phyloP scores from a whole-genome alignment of 2,113 vertebrate species.

The Oplegnathus fasciatus region DNA sequence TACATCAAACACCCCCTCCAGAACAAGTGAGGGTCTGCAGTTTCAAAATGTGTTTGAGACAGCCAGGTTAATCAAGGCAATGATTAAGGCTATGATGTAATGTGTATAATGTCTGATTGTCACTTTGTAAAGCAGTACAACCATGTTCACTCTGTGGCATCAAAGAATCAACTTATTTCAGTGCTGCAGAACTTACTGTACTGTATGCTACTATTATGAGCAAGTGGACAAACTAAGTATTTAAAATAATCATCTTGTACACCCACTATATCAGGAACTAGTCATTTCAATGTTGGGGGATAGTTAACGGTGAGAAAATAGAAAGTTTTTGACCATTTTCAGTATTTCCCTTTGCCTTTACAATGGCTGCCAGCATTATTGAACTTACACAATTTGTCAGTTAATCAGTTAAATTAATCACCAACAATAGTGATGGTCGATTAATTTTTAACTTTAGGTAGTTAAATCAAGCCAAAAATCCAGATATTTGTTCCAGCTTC shows the following conservation, averaged over 20 bases:
- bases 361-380: neutral
- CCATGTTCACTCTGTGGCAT: neutral
- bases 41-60: neutral
- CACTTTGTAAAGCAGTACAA: neutral
- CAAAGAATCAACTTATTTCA: neutral
- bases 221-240: neutral
- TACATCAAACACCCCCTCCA: constrained; percentile 99
- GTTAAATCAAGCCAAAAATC: neutral
- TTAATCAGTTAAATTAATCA: neutral
- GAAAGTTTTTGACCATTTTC: neutral
- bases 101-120: neutral
- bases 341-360: neutral
- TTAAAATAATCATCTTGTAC: neutral
- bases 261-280: neutral
- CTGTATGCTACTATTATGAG: neutral
- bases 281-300: neutral
- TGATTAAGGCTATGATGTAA: too few relatives aligned
- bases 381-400: neutral
- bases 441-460: neutral
- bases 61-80: neutral
- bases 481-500: neutral
- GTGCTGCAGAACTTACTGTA: neutral
- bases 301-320: neutral
- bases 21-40: constrained; percentile 88
- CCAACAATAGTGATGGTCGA: too few relatives aligned